Percentiles rank a stretch among this genome's conserved stretches.
These are phyloP conservation scores for Trachelus tabidus DNA, from an alignment of 2,888 invertebrate species.

Conservation along the genomic window DNA sequence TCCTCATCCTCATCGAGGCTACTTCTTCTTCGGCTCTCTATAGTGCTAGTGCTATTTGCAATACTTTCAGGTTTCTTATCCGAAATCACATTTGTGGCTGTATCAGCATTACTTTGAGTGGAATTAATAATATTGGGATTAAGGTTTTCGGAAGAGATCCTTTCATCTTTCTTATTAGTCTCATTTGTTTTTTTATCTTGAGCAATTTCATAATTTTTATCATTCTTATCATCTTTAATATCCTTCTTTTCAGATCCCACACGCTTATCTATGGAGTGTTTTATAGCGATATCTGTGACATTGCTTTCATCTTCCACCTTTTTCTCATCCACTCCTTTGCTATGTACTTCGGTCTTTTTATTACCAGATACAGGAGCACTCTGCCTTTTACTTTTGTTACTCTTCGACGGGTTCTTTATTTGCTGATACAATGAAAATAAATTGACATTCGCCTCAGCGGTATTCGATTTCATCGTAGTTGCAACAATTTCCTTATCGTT, in stretches of 20 bases:
- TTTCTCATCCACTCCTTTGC: neutral
- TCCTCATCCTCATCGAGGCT: slow-evolving; percentile 62
- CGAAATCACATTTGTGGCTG: neutral
- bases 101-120: neutral
- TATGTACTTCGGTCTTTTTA: neutral
- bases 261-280: neutral
- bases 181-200: neutral
- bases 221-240: neutral
- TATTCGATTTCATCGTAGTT: neutral
- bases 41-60: neutral
- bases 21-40: slow-evolving; percentile 32
- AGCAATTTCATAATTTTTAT: too few species aligned
- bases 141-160: neutral
- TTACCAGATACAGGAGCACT: neutral
- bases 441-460: slow-evolving; percentile 1
- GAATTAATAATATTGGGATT: neutral
- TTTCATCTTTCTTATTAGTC: neutral
- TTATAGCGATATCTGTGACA: too few species aligned
- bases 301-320: neutral
- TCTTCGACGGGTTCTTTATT: neutral
- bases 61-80: neutral
- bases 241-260: neutral
- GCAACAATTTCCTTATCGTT: neutral
- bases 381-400: neutral
- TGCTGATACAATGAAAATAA: neutral